These are phyloP conservation scores for Centropyge bicolor DNA, from an alignment of 2,797 vertebrate genomes.

Conservation along the genomic window DNA sequence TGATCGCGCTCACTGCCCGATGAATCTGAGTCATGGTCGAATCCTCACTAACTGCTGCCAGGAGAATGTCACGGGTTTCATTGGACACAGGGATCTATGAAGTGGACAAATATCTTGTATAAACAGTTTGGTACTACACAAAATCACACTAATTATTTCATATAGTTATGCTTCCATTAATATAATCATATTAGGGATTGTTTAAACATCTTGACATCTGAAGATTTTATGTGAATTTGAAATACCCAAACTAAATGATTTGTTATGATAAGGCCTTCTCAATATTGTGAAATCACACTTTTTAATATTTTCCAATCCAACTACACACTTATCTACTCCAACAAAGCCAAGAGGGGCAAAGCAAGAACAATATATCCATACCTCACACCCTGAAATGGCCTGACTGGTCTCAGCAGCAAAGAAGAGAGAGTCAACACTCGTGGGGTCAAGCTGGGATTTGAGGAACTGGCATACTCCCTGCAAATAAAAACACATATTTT, in stretches of 20 bases:
- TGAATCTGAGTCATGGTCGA: slow-evolving; percentile 94
- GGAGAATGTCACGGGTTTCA: slow-evolving; percentile 94
- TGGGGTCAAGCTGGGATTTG: slow-evolving; percentile 91
- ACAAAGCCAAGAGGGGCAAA: neutral
- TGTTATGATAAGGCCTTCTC: neutral
- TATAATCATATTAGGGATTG: neutral
- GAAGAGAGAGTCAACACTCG: slow-evolving; percentile 93
- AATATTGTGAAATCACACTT: neutral
- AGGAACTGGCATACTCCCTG: slow-evolving; percentile 93
- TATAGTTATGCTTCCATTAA: neutral
- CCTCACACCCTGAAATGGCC: slow-evolving; percentile 93
- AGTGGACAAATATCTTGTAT: neutral
- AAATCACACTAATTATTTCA: neutral
- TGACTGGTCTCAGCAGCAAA: slow-evolving; percentile 93
- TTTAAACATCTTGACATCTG: neutral
- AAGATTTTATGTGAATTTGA: neutral
- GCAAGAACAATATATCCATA: slow-evolving; percentile 59
- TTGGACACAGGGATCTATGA: slow-evolving; percentile 93
- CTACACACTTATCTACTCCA: neutral
- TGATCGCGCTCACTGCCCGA: slow-evolving; percentile 92
- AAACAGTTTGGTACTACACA: neutral
- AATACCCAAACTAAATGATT: neutral
- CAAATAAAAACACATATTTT: neutral
- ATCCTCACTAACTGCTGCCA: slow-evolving; percentile 95
- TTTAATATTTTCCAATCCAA: neutral